A percentile compares a stretch with the other conserved stretches of the same genome.
These are phyloP conservation scores for Bursaphelenchus okinawaensis DNA, from an alignment of 2,888 invertebrate genomes.

Conservation along the genomic window DNA sequence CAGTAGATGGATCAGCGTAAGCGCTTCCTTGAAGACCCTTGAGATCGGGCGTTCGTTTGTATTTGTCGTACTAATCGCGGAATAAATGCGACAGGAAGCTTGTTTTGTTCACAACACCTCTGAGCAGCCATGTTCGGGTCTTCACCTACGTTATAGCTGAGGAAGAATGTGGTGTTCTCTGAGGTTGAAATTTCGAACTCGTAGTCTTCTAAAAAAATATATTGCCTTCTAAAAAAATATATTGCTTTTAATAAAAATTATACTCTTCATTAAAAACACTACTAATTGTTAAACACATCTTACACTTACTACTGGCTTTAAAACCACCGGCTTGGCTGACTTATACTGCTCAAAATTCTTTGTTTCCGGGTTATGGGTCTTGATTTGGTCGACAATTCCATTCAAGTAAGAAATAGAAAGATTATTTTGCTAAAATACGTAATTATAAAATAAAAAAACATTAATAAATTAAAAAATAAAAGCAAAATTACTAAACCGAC, in stretches of 20 bases:
- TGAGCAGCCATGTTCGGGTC: slow-evolving; percentile 90
- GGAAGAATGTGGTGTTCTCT: slow-evolving; percentile 78
- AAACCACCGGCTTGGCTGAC: slow-evolving; percentile 1
- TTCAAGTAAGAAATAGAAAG: slow-evolving; percentile 39
- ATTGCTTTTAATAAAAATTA: too few species aligned
- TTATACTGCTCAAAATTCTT: slow-evolving; percentile 20
- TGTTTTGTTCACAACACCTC: slow-evolving; percentile 77
- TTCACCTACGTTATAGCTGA: slow-evolving; percentile 82
- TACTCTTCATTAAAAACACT: too few species aligned
- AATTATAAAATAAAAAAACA: neutral
- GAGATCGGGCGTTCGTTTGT: neutral
- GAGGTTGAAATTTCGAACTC: slow-evolving; percentile 93
- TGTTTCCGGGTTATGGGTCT: slow-evolving; percentile 35
- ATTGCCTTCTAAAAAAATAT: too few species aligned
- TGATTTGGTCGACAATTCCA: slow-evolving; percentile 46
- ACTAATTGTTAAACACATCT: too few species aligned
- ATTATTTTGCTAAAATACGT: slow-evolving; percentile 30
- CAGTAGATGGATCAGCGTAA: slow-evolving; percentile 62
- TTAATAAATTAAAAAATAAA: too few species aligned
- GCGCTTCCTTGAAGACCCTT: neutral
- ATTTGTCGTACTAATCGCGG: neutral
- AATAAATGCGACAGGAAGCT: slow-evolving; percentile 67
- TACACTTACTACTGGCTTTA: neutral
- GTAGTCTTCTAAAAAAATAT: too few species aligned
- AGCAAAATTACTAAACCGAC: too few species aligned